Conservation (phyloP, 2,888 invertebrate species). For the Plemyria rubiginata region DNA sequence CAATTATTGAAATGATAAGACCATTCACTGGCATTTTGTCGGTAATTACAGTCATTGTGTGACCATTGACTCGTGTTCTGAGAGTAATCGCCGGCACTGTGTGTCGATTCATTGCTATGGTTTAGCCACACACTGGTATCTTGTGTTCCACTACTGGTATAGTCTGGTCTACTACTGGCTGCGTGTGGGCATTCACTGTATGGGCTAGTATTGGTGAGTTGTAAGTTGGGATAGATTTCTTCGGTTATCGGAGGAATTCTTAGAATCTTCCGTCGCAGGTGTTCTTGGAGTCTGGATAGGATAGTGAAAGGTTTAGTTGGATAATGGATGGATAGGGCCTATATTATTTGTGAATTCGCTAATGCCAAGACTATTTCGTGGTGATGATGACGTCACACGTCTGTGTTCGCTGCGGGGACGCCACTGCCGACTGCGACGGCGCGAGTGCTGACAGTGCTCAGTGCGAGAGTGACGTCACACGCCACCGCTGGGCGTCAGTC, state of each 20-base stretch:
- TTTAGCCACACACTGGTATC: neutral
- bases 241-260: constrained; percentile 24
- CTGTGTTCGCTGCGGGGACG: neutral
- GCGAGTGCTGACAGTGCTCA: too few species aligned
- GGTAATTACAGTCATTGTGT: neutral
- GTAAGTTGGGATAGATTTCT: constrained; percentile 12
- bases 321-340: constrained; percentile 1
- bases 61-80: constrained; percentile 1
- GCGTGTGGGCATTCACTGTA: neutral
- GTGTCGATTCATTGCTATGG: neutral
- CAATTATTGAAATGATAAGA: neutral
- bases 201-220: constrained; percentile 6
- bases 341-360: too few species aligned
- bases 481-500: too few species aligned
- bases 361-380: too few species aligned
- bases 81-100: neutral
- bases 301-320: constrained; percentile 7
- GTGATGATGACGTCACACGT: neutral
- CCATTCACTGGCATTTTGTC: too few species aligned
- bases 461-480: too few species aligned
- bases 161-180: neutral
- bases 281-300: constrained; percentile 44
- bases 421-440: too few species aligned
- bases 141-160: neutral
- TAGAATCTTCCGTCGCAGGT: constrained; percentile 25